Conservation (phyloP, 1,140 invertebrate genomes). For the Tenebrio molitor region DNA sequence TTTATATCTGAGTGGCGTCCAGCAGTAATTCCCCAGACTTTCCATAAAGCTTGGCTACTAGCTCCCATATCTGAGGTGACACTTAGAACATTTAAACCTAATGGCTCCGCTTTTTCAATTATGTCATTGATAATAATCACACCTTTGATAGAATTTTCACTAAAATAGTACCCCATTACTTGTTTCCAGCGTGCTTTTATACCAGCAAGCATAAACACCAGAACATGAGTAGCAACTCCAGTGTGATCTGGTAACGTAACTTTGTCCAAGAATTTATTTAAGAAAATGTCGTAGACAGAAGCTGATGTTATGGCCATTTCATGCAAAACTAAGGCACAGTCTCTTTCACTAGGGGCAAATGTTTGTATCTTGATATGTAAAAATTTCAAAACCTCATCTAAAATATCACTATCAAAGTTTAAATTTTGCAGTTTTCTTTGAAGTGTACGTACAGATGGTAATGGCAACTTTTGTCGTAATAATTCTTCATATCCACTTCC, state of each 20-base stretch:
- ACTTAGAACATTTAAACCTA: constrained; percentile 42
- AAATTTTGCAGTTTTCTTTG: constrained; percentile 42
- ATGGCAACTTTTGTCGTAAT: constrained; percentile 39
- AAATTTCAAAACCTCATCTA: constrained; percentile 46
- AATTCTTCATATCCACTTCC: constrained; percentile 48
- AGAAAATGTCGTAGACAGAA: constrained; percentile 28
- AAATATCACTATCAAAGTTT: constrained; percentile 35
- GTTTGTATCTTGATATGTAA: constrained; percentile 44
- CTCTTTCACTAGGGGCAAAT: constrained; percentile 28
- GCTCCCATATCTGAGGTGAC: constrained; percentile 47
- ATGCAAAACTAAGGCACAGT: constrained; percentile 46
- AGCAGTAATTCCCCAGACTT: constrained; percentile 12
- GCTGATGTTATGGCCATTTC: constrained; percentile 49
- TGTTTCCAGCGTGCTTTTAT: constrained; percentile 45
- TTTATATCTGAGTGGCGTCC: constrained; percentile 15
- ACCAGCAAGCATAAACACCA: constrained; percentile 51
- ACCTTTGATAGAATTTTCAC: constrained; percentile 37
- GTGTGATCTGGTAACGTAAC: no score
- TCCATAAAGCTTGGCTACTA: constrained; percentile 3
- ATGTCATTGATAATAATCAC: constrained; percentile 36
- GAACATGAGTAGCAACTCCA: constrained; percentile 45
- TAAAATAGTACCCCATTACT: constrained; percentile 50
- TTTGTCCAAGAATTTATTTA: constrained; percentile 46
- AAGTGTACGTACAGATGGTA: constrained; percentile 42
- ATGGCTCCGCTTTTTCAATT: constrained; percentile 18